Evolutionary conservation across 2,113 vertebrate species (phyloP).

Genomic region (Eurypyga helias): DNA sequence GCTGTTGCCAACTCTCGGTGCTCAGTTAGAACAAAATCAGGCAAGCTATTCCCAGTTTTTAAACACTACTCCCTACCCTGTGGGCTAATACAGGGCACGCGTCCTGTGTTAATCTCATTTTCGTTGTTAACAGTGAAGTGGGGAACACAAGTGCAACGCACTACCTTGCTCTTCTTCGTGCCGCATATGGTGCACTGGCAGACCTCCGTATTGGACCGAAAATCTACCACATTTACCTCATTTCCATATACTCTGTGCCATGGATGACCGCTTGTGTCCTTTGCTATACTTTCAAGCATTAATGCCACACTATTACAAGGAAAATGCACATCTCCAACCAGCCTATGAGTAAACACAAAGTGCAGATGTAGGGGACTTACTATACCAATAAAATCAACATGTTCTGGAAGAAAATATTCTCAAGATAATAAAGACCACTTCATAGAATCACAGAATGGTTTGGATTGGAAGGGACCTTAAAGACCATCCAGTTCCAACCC

Average conservation of each 20-base stretch:
- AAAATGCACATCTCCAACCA: background rate
- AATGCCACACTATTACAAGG: background rate
- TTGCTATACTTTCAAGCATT: background rate
- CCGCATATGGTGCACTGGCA: background rate
- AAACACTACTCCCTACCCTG: background rate
- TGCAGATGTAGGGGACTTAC: background rate
- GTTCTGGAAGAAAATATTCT: background rate
- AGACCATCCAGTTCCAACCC: no score
- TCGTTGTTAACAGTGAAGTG: background rate
- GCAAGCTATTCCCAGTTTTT: background rate
- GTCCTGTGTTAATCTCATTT: background rate
- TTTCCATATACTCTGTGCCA: background rate
- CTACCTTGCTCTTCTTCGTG: background rate
- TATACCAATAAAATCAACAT: background rate
- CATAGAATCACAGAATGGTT: no score
- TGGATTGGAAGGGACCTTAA: no score
- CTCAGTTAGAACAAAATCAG: background rate
- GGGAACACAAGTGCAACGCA: background rate
- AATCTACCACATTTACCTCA: background rate
- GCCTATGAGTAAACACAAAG: fast-evolving
- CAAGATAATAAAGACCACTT: background rate
- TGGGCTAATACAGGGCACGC: background rate
- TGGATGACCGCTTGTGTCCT: fast-evolving
- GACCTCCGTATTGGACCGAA: background rate
- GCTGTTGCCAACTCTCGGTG: background rate